Conservation (phyloP, 1,140 invertebrate genomes). For the Pogonomyrmex barbatus region DNA sequence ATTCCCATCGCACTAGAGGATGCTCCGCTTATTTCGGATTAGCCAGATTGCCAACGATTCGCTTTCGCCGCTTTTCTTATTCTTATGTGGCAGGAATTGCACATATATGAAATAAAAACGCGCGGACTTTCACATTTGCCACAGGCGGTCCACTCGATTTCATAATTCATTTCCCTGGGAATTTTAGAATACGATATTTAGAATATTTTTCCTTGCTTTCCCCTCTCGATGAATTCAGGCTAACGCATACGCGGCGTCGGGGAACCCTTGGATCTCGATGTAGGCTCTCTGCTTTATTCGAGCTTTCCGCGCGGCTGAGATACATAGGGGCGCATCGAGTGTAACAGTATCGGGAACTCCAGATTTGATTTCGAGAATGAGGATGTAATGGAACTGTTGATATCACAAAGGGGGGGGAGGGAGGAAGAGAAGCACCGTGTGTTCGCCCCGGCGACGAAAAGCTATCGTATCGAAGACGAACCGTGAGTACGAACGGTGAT, state of each 20-base stretch:
- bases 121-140: not conserved
- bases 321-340: not conserved
- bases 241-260: not conserved
- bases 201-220: no score
- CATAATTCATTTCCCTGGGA: no score
- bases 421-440: no score
- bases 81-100: not conserved
- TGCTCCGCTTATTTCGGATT: not conserved
- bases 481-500: not conserved
- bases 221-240: not conserved
- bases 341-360: slow-evolving; percentile 8
- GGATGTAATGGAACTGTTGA: slow-evolving; percentile 36
- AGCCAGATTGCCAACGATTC: not conserved
- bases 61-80: not conserved
- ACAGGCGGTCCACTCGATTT: not conserved
- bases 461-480: slow-evolving; percentile 9
- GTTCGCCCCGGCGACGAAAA: slow-evolving; percentile 4
- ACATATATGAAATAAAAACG: not conserved
- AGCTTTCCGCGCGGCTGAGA: not conserved
- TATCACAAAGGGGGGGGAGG: not conserved
- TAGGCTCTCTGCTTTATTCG: slow-evolving; percentile 12
- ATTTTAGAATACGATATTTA: not conserved
- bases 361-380: slow-evolving; percentile 42
- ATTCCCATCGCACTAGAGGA: not conserved
- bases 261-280: not conserved